Evolutionary conservation across 2,113 vertebrate genomes (phyloP).

Genomic region (Acanthochromis polyacanthus): DNA sequence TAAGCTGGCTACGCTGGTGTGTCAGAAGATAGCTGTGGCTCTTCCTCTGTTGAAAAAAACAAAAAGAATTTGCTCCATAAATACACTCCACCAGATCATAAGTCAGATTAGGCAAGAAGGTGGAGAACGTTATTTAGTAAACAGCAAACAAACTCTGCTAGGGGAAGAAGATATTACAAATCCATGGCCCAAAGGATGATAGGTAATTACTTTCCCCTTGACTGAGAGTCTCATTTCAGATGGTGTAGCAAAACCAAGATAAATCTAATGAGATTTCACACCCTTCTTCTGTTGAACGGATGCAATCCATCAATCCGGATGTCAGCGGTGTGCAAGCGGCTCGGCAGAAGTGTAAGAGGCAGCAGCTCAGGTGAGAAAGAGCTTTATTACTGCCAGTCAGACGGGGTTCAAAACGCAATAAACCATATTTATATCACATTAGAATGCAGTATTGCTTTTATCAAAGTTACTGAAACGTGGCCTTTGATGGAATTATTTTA

Average conservation of each 20-base stretch:
- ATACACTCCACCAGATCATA: constrained; percentile 47
- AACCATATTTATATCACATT: constrained; percentile 26
- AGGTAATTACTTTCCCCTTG: constrained; percentile 82
- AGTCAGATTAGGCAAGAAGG: constrained; percentile 58
- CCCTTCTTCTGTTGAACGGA: constrained; percentile 71
- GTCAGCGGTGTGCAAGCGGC: constrained; percentile 52
- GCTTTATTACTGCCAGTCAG: constrained; percentile 59
- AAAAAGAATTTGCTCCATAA: constrained; percentile 25
- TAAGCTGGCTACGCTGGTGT: constrained; percentile 7
- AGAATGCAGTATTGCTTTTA: constrained; percentile 47
- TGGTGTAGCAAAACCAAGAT: constrained; percentile 75
- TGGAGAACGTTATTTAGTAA: constrained; percentile 65
- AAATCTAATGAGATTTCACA: constrained; percentile 87
- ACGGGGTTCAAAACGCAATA: constrained; percentile 27
- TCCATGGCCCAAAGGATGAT: constrained; percentile 74
- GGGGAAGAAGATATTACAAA: constrained; percentile 74
- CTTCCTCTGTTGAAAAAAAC: background rate
- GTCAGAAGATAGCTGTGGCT: constrained; percentile 18
- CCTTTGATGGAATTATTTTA: constrained; percentile 29
- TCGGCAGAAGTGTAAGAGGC: constrained; percentile 54
- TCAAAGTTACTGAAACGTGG: constrained; percentile 40
- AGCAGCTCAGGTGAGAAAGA: constrained; percentile 65
- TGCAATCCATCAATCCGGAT: constrained; percentile 82
- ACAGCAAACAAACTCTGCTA: constrained; percentile 68
- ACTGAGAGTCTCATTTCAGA: constrained; percentile 80